phyloP scores from a whole-genome alignment of 1,140 invertebrate genomes.

The Drosophila punjabiensis region DNA sequence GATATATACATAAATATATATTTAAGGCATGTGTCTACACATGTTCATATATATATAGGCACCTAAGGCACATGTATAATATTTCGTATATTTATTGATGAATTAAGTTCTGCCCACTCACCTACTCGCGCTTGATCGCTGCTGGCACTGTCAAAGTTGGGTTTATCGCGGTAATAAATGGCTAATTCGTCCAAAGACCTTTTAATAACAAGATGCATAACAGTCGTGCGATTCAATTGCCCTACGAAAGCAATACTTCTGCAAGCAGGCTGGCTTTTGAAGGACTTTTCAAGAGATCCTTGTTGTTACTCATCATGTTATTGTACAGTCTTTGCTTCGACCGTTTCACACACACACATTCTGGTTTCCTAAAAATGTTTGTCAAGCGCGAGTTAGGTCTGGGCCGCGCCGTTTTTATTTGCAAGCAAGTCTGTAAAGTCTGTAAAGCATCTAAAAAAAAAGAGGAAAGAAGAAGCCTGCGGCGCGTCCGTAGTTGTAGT shows the following conservation, averaged over 20 bases:
- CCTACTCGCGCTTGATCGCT: slow-evolving; percentile 25
- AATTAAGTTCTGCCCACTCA: slow-evolving; percentile 44
- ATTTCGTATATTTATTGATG: slow-evolving; percentile 68
- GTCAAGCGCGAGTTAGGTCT: slow-evolving; percentile 12
- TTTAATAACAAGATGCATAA: background rate
- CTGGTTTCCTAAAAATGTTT: slow-evolving; percentile 48
- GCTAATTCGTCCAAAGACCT: slow-evolving; percentile 2
- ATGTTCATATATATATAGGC: slow-evolving; percentile 55
- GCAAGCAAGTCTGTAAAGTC: slow-evolving; percentile 45
- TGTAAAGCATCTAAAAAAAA: slow-evolving; percentile 44
- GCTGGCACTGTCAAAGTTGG: slow-evolving; percentile 32
- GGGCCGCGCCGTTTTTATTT: slow-evolving; percentile 17
- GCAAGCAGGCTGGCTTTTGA: too few species aligned
- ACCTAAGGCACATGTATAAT: slow-evolving; percentile 76
- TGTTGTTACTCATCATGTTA: background rate
- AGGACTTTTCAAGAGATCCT: background rate
- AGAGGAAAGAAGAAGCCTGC: slow-evolving; percentile 18
- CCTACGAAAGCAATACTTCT: too few species aligned
- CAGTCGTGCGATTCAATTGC: background rate
- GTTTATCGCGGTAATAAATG: slow-evolving; percentile 8
- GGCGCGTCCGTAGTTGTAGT: slow-evolving; percentile 60
- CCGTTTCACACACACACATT: slow-evolving; percentile 24
- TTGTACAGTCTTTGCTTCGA: background rate
- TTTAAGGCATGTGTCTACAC: slow-evolving; percentile 70
- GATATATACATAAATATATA: slow-evolving; percentile 54